phyloP scores from a whole-genome alignment of 2,888 invertebrate genomes.

The Luperina nickerlii region DNA sequence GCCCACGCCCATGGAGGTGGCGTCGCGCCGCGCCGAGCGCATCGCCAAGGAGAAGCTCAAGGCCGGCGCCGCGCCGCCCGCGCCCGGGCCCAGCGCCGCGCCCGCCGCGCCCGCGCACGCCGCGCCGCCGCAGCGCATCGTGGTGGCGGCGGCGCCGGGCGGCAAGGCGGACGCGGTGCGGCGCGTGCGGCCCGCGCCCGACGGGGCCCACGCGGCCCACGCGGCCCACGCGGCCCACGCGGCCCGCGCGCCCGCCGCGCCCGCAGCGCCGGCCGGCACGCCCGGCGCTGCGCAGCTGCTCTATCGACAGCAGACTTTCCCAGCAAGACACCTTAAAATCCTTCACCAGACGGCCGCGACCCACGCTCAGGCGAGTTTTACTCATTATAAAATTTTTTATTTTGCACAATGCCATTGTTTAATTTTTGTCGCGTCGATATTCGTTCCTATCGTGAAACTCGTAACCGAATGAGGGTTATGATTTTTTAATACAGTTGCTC shows the following conservation, averaged over 20 bases:
- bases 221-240: conserved; percentile 80
- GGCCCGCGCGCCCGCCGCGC: conserved; percentile 52
- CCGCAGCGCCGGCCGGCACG: conserved; percentile 77
- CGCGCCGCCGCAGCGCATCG: conserved; percentile 68
- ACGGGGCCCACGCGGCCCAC: conserved; percentile 40
- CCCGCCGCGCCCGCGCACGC: conserved; percentile 64
- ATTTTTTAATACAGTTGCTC: too few relatives aligned
- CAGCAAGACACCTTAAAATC: conserved; percentile 87
- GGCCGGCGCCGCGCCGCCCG: conserved; percentile 72
- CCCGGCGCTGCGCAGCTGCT: conserved; percentile 89
- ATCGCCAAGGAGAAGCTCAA: conserved; percentile 95
- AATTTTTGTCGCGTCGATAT: background rate
- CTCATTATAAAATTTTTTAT: too few relatives aligned
- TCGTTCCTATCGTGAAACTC: background rate
- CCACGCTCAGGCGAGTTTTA: conserved; percentile 69
- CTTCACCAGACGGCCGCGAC: conserved; percentile 81
- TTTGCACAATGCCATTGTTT: background rate
- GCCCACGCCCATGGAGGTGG: conserved; percentile 95
- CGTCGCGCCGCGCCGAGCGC: conserved; percentile 94
- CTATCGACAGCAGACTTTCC: conserved; percentile 91
- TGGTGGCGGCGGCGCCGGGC: conserved; percentile 72
- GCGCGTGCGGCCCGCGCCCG: conserved; percentile 60
- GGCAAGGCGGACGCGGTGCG: conserved; percentile 68
- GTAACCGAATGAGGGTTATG: background rate
- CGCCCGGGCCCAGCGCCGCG: conserved; percentile 73